A percentile compares a stretch with the other conserved stretches of the same genome.
Evolutionary conservation across 1,140 invertebrate species (phyloP).

Genomic region (Anoplophora glabripennis): DNA sequence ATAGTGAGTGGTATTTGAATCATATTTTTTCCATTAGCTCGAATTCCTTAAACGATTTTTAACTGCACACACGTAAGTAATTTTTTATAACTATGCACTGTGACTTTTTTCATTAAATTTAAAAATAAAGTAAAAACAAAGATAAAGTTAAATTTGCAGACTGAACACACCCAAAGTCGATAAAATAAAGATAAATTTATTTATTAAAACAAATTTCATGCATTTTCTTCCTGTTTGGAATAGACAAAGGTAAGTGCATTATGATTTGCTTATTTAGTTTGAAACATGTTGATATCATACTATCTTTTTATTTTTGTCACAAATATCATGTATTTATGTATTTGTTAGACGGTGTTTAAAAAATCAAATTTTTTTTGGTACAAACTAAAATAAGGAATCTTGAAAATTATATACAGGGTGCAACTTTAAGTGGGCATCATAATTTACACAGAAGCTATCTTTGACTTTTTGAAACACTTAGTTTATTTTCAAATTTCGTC

Average conservation of each 20-base stretch:
- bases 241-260: constrained; percentile 18
- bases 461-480: not conserved
- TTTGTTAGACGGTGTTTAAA: not conserved
- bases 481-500: too few relatives aligned
- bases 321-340: constrained; percentile 5
- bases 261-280: too few relatives aligned
- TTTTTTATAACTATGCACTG: not conserved
- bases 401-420: not conserved
- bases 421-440: not conserved
- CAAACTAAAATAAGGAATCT: not conserved
- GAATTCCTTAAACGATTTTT: too few relatives aligned
- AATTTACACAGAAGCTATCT: too few relatives aligned
- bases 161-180: too few relatives aligned
- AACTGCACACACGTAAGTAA: too few relatives aligned
- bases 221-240: constrained; percentile 3
- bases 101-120: constrained; percentile 14
- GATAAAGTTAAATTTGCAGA: too few relatives aligned
- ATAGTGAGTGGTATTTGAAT: too few relatives aligned
- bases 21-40: too few relatives aligned
- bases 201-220: constrained; percentile 10
- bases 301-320: too few relatives aligned
- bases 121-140: not conserved
- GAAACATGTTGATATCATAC: too few relatives aligned
- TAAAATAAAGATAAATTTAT: too few relatives aligned
- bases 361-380: not conserved